Conservation (phyloP, 2,888 invertebrate genomes). For the Patella depressa region DNA sequence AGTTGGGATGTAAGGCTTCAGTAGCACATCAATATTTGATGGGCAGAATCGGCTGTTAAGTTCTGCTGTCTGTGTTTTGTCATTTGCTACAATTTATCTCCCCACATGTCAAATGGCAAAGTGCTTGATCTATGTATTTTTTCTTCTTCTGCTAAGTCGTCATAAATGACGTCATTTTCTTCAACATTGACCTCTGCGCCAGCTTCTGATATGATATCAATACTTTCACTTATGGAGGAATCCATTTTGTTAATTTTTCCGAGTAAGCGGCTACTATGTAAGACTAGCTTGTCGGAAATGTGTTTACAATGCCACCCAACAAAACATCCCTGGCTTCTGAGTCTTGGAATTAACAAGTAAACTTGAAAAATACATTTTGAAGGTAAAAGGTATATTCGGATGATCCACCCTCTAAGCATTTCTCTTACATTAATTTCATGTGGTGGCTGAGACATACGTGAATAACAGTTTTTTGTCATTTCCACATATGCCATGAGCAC, state of each 20-base stretch:
- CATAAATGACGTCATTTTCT: too few relatives aligned
- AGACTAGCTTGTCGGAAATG: not conserved
- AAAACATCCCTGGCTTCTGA: not conserved
- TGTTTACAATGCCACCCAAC: not conserved
- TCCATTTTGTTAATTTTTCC: constrained; percentile 2
- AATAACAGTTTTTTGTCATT: not conserved
- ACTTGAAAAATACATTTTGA: not conserved
- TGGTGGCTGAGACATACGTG: not conserved
- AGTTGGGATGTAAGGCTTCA: too few relatives aligned
- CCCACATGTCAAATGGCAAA: not conserved
- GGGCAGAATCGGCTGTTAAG: too few relatives aligned
- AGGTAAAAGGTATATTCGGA: not conserved
- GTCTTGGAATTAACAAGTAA: not conserved
- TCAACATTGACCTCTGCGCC: too few relatives aligned
- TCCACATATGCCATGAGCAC: not conserved
- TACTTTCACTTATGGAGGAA: not conserved
- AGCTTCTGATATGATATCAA: too few relatives aligned
- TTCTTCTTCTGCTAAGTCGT: not conserved
- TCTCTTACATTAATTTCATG: not conserved
- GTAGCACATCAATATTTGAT: too few relatives aligned
- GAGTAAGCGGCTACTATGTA: not conserved
- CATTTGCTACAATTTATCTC: not conserved
- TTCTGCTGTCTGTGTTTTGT: too few relatives aligned
- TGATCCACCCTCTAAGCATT: not conserved
- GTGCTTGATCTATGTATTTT: not conserved